Conservation (phyloP, 2,797 vertebrate species). For the Labroides dimidiatus region DNA sequence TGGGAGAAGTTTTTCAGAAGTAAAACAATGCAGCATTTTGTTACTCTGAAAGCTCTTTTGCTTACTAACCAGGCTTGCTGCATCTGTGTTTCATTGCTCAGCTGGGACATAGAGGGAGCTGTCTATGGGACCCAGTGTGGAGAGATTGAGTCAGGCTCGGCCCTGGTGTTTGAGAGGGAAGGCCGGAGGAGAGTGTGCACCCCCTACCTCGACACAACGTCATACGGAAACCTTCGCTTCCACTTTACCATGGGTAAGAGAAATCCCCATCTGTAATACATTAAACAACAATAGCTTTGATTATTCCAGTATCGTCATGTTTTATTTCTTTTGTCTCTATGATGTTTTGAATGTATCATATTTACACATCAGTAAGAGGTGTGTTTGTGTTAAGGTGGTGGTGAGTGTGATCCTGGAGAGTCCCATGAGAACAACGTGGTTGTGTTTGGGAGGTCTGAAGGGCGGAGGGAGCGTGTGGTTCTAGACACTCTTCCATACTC, state of each 20-base stretch:
- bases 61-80: background rate
- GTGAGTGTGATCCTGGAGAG: slow-evolving; percentile 92
- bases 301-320: background rate
- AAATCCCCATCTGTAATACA: slow-evolving; percentile 4
- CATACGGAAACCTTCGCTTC: slow-evolving; percentile 95
- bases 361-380: background rate
- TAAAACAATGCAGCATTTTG: too few species aligned
- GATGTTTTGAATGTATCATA: background rate
- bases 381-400: slow-evolving; percentile 84
- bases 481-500: slow-evolving; percentile 92
- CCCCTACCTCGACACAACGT: slow-evolving; percentile 93
- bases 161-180: slow-evolving; percentile 91
- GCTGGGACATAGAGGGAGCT: slow-evolving; percentile 94
- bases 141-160: slow-evolving; percentile 92
- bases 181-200: slow-evolving; percentile 94
- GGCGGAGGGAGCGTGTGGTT: slow-evolving; percentile 87
- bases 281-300: slow-evolving; percentile 9
- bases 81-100: slow-evolving; percentile 61
- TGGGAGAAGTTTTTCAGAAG: too few species aligned
- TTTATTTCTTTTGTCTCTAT: background rate
- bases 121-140: slow-evolving; percentile 92
- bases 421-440: slow-evolving; percentile 92
- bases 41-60: too few species aligned
- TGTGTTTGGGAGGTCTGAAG: slow-evolving; percentile 90
- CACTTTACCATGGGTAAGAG: slow-evolving; percentile 90